Conservation (phyloP, 2,888 invertebrate genomes). For the Andrena haemorrhoa region DNA sequence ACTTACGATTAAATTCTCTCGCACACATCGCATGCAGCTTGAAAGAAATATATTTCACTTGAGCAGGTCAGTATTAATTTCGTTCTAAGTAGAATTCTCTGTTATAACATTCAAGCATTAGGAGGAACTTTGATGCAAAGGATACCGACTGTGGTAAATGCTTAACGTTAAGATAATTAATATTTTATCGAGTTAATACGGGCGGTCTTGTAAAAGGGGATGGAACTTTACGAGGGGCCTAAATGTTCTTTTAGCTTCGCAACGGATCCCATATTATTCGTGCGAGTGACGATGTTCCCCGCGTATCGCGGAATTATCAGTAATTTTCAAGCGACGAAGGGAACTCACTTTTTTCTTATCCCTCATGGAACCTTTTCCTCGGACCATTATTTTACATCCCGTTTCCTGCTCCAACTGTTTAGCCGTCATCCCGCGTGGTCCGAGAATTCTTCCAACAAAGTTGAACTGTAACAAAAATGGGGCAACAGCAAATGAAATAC, state of each 20-base stretch:
- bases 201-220: too few species aligned
- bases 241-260: too few species aligned
- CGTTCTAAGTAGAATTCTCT: background rate
- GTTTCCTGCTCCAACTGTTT: slow-evolving; percentile 99
- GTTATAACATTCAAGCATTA: background rate
- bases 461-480: slow-evolving; percentile 94
- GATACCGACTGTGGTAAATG: too few species aligned
- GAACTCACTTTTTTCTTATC: slow-evolving; percentile 98
- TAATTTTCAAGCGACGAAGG: background rate
- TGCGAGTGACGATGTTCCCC: background rate
- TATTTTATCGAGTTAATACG: too few species aligned
- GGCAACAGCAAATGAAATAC: too few species aligned
- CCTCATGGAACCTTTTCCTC: slow-evolving; percentile 99
- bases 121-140: too few species aligned
- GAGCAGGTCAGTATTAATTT: background rate
- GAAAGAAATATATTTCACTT: slow-evolving; percentile 70
- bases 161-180: too few species aligned
- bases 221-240: too few species aligned
- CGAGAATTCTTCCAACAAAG: slow-evolving; percentile 99
- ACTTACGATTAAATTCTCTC: slow-evolving; percentile 77
- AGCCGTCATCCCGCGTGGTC: slow-evolving; percentile 99
- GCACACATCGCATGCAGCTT: slow-evolving; percentile 78
- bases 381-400: slow-evolving; percentile 99
- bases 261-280: too few species aligned
- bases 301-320: background rate